Base-by-base conservation (phyloP, 2,113 vertebrate genomes). In the Sprattus sprattus region DNA sequence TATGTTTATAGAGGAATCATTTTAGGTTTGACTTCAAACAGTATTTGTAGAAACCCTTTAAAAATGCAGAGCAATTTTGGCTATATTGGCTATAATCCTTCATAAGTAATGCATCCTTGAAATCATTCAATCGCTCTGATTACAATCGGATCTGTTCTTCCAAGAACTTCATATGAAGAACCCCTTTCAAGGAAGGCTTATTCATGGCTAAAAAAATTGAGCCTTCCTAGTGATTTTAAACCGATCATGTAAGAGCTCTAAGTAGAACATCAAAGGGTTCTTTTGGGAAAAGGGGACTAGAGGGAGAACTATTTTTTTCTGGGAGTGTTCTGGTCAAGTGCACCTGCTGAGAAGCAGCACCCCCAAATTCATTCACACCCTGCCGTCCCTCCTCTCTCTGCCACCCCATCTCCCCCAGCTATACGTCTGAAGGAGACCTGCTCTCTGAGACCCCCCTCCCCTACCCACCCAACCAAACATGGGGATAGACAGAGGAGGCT, bases 401-500 rank as follows among this genome's bases (percentile, higher is more conserved):
- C 6, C 71, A 22, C 54, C 16, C 28, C 2, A 7, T 67, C 82
- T 82, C 39, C 82, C 83, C 57, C 32, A 39, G 75, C 82, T 82
- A 75, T 9, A 25, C 81, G 44, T 52, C n/a, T 32, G 16, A 32
- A 13, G 32, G 16, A 49, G 18, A 57, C 54, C 54, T 2, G 16
- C 54, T 60, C 54, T 60, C 18, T 22, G 54, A 60, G 2, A 57
- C 52, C 52, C 52, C 52, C 52, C 5, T 22, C 60, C 20, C 57
- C 60, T 71, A 6, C 20, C 0, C 20, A 16, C 60, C 60, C 60
- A 64, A 6, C 60, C n/a, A 22, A 7, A 25, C 60, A 64, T 20
- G 60, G 60, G 60, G 87, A 87, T 54, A 85, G 83, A 87, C 83
- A 52, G 84, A 81, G 22, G 78, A 71, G 82, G 80, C 85, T 82